A percentile compares a stretch with the other conserved stretches of the same genome.
Conservation (phyloP, 1,140 invertebrate species). For the Melipona quadrifasciata region DNA sequence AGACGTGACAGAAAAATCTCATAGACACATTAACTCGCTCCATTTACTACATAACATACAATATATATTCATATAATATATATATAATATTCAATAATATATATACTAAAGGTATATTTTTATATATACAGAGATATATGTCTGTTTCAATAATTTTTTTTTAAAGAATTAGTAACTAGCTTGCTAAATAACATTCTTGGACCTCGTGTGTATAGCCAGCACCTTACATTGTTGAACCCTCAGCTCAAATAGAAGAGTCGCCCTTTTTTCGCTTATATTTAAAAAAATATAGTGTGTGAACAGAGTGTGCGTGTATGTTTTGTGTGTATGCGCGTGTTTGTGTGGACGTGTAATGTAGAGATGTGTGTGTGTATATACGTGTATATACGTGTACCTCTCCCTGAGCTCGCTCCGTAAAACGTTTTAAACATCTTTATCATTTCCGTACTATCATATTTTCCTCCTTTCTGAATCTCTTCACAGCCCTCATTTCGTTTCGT, state of each 20-base stretch:
- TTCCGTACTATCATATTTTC: constrained; percentile 31
- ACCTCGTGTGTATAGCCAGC: constrained; percentile 80
- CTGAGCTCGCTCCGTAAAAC: constrained; percentile 74
- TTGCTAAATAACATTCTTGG: constrained; percentile 81
- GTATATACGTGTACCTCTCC: constrained; percentile 72
- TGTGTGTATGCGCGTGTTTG: constrained; percentile 1
- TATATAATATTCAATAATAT: constrained; percentile 75
- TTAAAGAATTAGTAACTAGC: constrained; percentile 77
- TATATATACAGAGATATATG: constrained; percentile 75
- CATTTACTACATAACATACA: constrained; percentile 81
- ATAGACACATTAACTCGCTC: constrained; percentile 78
- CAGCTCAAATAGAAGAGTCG: constrained; percentile 70
- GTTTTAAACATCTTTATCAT: constrained; percentile 35
- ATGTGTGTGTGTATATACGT: constrained; percentile 61
- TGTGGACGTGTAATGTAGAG: neutral
- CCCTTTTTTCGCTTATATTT: constrained; percentile 61
- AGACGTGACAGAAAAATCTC: constrained; percentile 75
- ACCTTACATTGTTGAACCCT: constrained; percentile 76
- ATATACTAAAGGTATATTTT: constrained; percentile 68
- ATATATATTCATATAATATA: constrained; percentile 80
- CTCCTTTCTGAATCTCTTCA: constrained; percentile 72
- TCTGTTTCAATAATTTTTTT: constrained; percentile 77
- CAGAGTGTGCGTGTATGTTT: neutral
- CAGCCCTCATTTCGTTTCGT: constrained; percentile 79
- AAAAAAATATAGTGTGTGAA: constrained; percentile 67